Base-by-base conservation (phyloP, 2,888 invertebrate genomes). In the Drosophila subsilvestris region DNA sequence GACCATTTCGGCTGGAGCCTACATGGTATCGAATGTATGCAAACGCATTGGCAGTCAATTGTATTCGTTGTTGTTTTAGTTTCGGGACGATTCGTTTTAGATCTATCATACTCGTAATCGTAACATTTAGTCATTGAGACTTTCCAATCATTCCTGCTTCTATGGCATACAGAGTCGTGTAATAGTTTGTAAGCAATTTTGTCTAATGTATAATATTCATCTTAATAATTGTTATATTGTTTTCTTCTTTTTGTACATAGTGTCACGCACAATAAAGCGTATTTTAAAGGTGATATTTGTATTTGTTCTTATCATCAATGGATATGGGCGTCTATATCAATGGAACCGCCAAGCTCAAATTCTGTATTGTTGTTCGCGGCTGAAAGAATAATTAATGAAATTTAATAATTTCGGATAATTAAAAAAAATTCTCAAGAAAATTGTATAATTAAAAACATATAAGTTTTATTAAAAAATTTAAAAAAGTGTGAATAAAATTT, bases 1-100 rank as follows among this genome's bases (percentile, higher is more conserved):
- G 54, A 80, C 90, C 25, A 76, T 91, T 14, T 90, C 91, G n/a
- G 90, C 91, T 14, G 84, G 90, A 62, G 84, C 91, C 45, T 92
- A 92, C 80, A 78, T 91, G 59, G 87, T 91, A 42, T 86, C 89
- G 60, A 91, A 89, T 85, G 84, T 91, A 54, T 78, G 90, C 68
- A 90, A 90, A 68, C 90, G 90, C 51, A 80, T 92, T 74, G 91
- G 91, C 84, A 87, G 90, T 74, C 91, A 91, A 85, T 81, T 90
- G 84, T 92, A 91, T 90, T 90, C 92, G 75, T 84, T 90, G 81
- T 81, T 91, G 70, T 91, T 90, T 82, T 90, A 77, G 91, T 76
- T 48, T 57, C 18, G 78, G 63, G 67, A 8, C 43, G 25, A 10
- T 60, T 53, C 14, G 27, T 27, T 48, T 61, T 66, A 70, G 68